Evolutionary conservation across 2,797 vertebrate species (phyloP).

Genomic region (Poeciliopsis presidionis): DNA sequence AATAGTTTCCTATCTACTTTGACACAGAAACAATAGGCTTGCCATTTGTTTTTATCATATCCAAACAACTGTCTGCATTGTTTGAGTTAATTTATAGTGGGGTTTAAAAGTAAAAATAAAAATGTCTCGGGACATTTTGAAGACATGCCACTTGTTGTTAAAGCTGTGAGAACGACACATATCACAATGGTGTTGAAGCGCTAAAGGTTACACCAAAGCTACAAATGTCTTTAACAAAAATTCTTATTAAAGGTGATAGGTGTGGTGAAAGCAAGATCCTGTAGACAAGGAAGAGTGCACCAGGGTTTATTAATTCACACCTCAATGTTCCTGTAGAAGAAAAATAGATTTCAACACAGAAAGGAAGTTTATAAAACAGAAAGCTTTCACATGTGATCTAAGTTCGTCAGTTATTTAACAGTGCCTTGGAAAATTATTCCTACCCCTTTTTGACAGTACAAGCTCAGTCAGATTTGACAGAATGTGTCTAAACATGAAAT

Average conservation of each 20-base stretch:
- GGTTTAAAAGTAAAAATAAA: slow-evolving; percentile 34
- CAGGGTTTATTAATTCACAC: slow-evolving; percentile 64
- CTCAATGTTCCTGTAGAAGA: slow-evolving; percentile 45
- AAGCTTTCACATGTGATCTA: slow-evolving; percentile 24
- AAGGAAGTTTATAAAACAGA: slow-evolving; percentile 26
- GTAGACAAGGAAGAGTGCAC: slow-evolving; percentile 40
- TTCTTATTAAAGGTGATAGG: slow-evolving; percentile 72
- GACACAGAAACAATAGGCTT: background rate
- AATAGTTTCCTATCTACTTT: slow-evolving; percentile 1
- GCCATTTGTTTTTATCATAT: slow-evolving; percentile 11
- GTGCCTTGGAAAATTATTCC: slow-evolving; percentile 21
- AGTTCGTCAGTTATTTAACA: slow-evolving; percentile 34
- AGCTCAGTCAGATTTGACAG: background rate
- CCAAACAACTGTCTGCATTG: slow-evolving; percentile 16
- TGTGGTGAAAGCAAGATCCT: slow-evolving; percentile 60
- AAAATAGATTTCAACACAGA: slow-evolving; percentile 21
- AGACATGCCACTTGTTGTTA: slow-evolving; percentile 42
- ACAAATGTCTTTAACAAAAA: slow-evolving; percentile 70
- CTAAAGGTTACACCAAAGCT: slow-evolving; percentile 69
- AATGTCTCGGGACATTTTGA: slow-evolving; percentile 33
- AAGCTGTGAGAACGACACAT: slow-evolving; percentile 40
- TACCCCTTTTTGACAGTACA: background rate
- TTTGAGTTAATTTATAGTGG: slow-evolving; percentile 13
- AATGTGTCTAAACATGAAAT: background rate
- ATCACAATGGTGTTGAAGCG: slow-evolving; percentile 36